Conservation (phyloP, 2,888 invertebrate species). For the Pediacus dermestoides region DNA sequence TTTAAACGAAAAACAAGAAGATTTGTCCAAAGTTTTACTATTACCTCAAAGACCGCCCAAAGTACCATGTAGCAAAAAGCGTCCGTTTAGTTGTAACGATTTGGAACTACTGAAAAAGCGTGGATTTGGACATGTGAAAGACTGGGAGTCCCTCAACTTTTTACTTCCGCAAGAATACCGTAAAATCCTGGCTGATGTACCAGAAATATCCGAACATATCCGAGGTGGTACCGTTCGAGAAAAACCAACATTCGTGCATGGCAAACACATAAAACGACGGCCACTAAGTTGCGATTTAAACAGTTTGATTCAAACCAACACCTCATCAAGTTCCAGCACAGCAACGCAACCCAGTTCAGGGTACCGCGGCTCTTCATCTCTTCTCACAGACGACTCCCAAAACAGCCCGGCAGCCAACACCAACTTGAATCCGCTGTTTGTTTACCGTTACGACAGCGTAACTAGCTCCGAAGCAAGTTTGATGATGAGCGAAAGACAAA, state of each 20-base stretch:
- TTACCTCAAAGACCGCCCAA: slow-evolving; percentile 60
- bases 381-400: slow-evolving; percentile 71
- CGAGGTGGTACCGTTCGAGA: slow-evolving; percentile 55
- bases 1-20: slow-evolving; percentile 52
- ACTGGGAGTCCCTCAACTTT: slow-evolving; percentile 91
- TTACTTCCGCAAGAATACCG: slow-evolving; percentile 81
- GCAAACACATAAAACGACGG: slow-evolving; percentile 53
- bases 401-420: slow-evolving; percentile 61
- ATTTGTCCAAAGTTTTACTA: slow-evolving; percentile 64
- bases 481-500: slow-evolving; percentile 54
- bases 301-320: slow-evolving; percentile 50
- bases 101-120: slow-evolving; percentile 76
- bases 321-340: slow-evolving; percentile 67
- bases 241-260: slow-evolving; percentile 58
- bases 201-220: slow-evolving; percentile 67
- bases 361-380: slow-evolving; percentile 81
- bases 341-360: slow-evolving; percentile 82
- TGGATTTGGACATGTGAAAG: slow-evolving; percentile 80
- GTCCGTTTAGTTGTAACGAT: slow-evolving; percentile 79
- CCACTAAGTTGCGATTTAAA: slow-evolving; percentile 62
- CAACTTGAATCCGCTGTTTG: slow-evolving; percentile 69
- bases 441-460: slow-evolving; percentile 77
- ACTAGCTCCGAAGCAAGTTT: slow-evolving; percentile 72
- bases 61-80: slow-evolving; percentile 49
- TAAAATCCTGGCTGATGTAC: slow-evolving; percentile 73